These are phyloP conservation scores for Thyatira batis DNA, from an alignment of 2,888 invertebrate species.

Conservation along the genomic window DNA sequence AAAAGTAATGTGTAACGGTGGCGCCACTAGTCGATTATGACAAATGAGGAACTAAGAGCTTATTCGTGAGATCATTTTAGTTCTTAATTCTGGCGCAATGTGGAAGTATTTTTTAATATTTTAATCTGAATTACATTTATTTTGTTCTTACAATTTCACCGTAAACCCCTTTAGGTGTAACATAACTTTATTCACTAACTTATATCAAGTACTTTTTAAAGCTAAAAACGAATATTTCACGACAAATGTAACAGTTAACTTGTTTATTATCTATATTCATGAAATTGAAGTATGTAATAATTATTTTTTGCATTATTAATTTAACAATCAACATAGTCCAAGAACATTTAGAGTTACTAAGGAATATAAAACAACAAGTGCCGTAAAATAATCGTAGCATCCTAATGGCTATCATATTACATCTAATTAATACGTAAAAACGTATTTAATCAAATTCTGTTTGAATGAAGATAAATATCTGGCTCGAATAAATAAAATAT, in stretches of 20 bases:
- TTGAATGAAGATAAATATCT: neutral
- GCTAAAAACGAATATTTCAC: neutral
- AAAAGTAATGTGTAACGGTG: too few relatives aligned
- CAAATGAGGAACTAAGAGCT: too few relatives aligned
- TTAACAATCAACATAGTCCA: too few relatives aligned
- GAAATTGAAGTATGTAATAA: too few relatives aligned
- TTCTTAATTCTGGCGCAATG: too few relatives aligned
- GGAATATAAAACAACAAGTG: neutral
- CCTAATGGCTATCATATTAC: neutral
- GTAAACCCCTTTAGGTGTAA: constrained; percentile 14
- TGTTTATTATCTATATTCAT: too few relatives aligned
- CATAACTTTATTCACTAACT: neutral
- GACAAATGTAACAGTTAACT: neutral
- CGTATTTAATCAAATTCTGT: neutral
- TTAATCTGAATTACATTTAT: constrained; percentile 6
- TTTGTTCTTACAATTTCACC: constrained; percentile 28
- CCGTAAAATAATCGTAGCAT: neutral
- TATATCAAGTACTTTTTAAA: neutral
- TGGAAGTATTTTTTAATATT: too few relatives aligned
- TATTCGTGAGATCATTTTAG: too few relatives aligned
- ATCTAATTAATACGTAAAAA: neutral
- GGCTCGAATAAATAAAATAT: neutral
- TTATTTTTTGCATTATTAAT: too few relatives aligned
- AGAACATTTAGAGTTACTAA: neutral
- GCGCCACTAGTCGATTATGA: too few relatives aligned